phyloP scores from a whole-genome alignment of 2,797 vertebrate species.

The Synanceia verrucosa region DNA sequence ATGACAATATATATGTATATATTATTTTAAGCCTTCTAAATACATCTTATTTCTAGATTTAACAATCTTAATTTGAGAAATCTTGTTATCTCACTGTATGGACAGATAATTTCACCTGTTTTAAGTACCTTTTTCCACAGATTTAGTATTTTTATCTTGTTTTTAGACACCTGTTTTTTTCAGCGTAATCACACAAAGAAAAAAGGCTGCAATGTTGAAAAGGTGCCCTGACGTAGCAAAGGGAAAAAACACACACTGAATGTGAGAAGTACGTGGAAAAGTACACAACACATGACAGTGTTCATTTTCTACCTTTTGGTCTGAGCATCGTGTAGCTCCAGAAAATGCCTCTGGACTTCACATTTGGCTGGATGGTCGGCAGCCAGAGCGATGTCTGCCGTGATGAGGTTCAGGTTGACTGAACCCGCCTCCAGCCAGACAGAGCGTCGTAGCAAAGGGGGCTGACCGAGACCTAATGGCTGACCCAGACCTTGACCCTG shows the following conservation, averaged over 20 bases:
- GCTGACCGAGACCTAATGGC: conserved; percentile 82
- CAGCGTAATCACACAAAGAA: too few species aligned
- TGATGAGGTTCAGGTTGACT: conserved; percentile 92
- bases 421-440: conserved; percentile 97
- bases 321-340: conserved; percentile 92
- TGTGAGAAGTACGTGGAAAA: conserved; percentile 6
- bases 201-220: not conserved
- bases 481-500: conserved; percentile 70
- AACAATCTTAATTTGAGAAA: too few species aligned
- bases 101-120: too few species aligned
- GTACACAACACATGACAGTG: not conserved
- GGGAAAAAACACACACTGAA: not conserved
- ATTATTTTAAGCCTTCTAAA: too few species aligned
- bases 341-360: conserved; percentile 93
- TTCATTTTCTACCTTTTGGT: conserved; percentile 88
- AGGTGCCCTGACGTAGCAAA: not conserved
- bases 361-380: conserved; percentile 95
- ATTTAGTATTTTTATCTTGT: too few species aligned
- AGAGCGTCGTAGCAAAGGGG: conserved; percentile 89
- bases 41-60: too few species aligned
- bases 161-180: too few species aligned
- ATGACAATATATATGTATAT: too few species aligned
- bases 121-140: too few species aligned
- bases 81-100: too few species aligned
- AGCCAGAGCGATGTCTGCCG: conserved; percentile 94